Base-by-base conservation (phyloP, 92 coral and sea anemone species). In the Epizoanthus ramosus region DNA sequence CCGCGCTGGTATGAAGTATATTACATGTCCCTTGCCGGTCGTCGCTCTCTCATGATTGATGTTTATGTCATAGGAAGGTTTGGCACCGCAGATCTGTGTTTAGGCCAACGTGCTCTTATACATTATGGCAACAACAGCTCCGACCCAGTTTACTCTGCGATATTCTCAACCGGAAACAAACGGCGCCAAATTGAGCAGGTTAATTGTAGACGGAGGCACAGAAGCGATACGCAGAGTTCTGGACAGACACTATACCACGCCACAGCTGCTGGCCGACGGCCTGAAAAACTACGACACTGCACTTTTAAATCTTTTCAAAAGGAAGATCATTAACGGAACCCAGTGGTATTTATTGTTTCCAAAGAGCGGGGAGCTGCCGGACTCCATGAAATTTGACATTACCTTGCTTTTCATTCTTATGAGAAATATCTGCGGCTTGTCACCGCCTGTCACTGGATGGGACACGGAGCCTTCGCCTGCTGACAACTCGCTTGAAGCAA, bases 111-210 rank as follows among this genome's bases (percentile, higher is more conserved):
- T 50, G 54, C 15, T 10, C 54, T 50, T 50, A 1, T 50, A 16
- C 54, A 12, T 50, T 2, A 31, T n/a, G 18, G 15, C 72, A 28
- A 33, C 72, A 67, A 15, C 21, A 33, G n/a, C 12, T 54, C 18
- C 58, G 22, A n/a, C 58, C 33, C 45, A 41, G 33, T 41, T 39
- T 22, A 39, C 75, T 19, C 75, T 71, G 58, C 75, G 50, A 47
- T 71, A 54, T 47, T 71, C 75, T 24, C 75, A 71, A 3, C 33
- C 75, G 52, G 68, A 52, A 75, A 57, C 67, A 66, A 75, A 75
- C 80, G 64, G 68, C 24, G 80, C 80, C 80, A 75, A 75, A 75
- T 66, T 75, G 28, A 56, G 80, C 68, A 16, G 68, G n/a, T 39
- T 75, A 25, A 75, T 75, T 19, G 68, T 75, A 12, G 80, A 75